A percentile compares a stretch with the other conserved stretches of the same genome.
Evolutionary conservation across 2,797 vertebrate genomes (phyloP).

Genomic region (Pitangus sulphuratus): DNA sequence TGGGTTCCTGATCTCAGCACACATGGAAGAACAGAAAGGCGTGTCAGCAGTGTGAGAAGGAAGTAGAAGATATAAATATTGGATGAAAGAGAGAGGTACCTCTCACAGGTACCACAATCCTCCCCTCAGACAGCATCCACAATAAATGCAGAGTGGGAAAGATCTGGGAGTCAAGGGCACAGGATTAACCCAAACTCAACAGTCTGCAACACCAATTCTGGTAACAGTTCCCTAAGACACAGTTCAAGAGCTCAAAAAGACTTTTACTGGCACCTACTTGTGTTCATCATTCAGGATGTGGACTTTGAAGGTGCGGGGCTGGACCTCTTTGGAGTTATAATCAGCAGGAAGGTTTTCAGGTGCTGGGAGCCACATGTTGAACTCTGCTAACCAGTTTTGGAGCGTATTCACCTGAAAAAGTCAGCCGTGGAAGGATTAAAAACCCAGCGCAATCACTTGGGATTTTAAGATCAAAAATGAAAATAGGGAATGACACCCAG

Average conservation of each 20-base stretch:
- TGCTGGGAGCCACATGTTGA: slow-evolving; percentile 96
- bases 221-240: neutral
- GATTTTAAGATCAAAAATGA: neutral
- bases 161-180: neutral
- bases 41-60: neutral
- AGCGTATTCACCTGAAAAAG: slow-evolving; percentile 93
- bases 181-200: neutral
- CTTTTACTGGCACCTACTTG: slow-evolving; percentile 85
- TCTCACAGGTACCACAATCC: neutral
- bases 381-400: slow-evolving; percentile 98
- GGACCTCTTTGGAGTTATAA: slow-evolving; percentile 81
- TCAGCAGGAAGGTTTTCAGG: slow-evolving; percentile 87
- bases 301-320: slow-evolving; percentile 91
- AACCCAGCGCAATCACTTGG: neutral
- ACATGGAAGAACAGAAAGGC: neutral
- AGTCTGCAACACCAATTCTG: neutral
- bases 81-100: neutral
- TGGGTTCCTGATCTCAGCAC: neutral
- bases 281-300: slow-evolving; percentile 97
- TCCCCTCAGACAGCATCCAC: neutral
- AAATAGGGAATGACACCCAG: neutral
- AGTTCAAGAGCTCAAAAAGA: neutral
- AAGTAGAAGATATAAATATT: neutral
- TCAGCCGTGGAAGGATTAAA: neutral
- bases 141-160: neutral